phyloP scores from a whole-genome alignment of 1,140 invertebrate species.

The Eciton burchellii region DNA sequence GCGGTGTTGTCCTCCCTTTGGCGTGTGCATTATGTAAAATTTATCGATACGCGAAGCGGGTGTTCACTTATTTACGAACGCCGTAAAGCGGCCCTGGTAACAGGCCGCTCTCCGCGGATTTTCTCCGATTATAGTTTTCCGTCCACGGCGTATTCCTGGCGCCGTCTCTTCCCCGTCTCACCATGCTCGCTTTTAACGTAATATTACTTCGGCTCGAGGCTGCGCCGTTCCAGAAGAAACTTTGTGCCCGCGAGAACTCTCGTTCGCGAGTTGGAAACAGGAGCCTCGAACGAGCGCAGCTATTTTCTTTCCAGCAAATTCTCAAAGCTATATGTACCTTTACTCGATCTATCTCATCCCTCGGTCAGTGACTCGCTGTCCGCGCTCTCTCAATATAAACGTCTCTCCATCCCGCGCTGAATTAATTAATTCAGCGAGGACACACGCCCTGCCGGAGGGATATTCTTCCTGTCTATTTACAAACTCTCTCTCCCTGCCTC shows the following conservation, averaged over 20 bases:
- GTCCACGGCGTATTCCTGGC: neutral
- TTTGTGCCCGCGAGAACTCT: neutral
- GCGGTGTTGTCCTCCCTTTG: conserved; percentile 36
- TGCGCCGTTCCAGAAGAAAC: neutral
- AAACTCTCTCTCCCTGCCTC: neutral
- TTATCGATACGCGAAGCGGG: conserved; percentile 47
- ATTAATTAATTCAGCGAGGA: conserved; percentile 36
- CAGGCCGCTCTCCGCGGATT: neutral
- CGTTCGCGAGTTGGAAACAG: neutral
- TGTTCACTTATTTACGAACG: neutral
- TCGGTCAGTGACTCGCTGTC: neutral
- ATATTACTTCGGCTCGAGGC: neutral
- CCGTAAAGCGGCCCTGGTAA: conserved; percentile 12
- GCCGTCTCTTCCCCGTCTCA: neutral
- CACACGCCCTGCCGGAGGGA: conserved; percentile 1
- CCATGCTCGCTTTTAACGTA: too few relatives aligned
- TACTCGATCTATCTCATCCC: neutral
- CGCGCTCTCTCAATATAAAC: neutral
- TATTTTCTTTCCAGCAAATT: neutral
- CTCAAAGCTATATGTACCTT: too few relatives aligned
- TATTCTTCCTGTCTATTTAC: conserved; percentile 15
- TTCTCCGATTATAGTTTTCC: conserved; percentile 3
- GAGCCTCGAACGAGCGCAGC: neutral
- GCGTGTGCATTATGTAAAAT: conserved; percentile 43
- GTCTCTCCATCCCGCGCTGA: neutral